These are phyloP conservation scores for Phaethon lepturus DNA, from an alignment of 2,113 vertebrate genomes.

Conservation along the genomic window DNA sequence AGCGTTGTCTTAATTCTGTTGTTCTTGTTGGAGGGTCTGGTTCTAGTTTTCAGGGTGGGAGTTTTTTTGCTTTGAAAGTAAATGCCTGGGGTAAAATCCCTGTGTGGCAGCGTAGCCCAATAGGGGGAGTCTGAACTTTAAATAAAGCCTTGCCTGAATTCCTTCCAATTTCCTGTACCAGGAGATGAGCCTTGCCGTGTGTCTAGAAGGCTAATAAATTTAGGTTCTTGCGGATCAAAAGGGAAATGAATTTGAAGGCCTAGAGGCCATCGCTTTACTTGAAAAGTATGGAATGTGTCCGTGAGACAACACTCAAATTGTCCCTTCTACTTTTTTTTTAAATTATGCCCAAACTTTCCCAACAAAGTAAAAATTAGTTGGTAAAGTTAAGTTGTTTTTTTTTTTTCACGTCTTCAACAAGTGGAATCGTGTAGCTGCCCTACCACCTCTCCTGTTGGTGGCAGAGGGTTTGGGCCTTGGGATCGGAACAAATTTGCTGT, in stretches of 20 bases:
- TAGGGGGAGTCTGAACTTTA: conserved; percentile 24
- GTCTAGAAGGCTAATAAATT: background rate
- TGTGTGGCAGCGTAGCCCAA: background rate
- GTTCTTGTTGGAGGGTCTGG: background rate
- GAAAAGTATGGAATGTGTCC: background rate
- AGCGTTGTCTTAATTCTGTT: background rate
- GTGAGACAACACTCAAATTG: background rate
- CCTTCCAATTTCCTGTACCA: background rate
- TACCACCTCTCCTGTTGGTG: background rate
- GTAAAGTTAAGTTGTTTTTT: background rate
- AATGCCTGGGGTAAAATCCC: background rate
- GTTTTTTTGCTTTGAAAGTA: background rate
- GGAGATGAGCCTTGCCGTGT: background rate
- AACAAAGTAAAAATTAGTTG: background rate
- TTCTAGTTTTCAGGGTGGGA: accelerated
- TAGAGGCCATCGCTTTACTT: background rate
- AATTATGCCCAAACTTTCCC: background rate
- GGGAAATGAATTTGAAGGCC: background rate
- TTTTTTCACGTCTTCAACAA: background rate
- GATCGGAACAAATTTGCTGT: background rate
- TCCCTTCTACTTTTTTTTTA: background rate
- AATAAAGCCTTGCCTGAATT: conserved; percentile 7
- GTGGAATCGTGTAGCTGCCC: background rate
- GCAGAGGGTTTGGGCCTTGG: background rate
- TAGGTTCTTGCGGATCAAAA: background rate